These are phyloP conservation scores for Nyleta sp. DNA, from an alignment of 2,888 invertebrate species.

Conservation along the genomic window DNA sequence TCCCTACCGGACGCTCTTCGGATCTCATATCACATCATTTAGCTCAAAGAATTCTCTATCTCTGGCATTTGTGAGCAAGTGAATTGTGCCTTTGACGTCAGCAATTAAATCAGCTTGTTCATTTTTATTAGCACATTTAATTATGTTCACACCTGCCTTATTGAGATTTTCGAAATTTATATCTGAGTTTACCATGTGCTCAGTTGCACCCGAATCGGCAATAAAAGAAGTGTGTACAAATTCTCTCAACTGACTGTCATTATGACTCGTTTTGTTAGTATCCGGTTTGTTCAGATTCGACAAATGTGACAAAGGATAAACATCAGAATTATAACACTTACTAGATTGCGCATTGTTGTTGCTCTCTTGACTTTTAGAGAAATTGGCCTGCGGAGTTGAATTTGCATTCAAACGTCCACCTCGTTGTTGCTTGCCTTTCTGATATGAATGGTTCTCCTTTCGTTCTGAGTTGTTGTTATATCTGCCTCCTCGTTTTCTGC, in stretches of 20 bases:
- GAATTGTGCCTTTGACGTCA: slow-evolving; percentile 6
- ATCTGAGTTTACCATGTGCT: slow-evolving; percentile 5
- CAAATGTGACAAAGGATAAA: too few relatives aligned
- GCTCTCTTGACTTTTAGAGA: neutral
- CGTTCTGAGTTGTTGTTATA: neutral
- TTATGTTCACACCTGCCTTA: neutral
- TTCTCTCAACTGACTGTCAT: too few relatives aligned
- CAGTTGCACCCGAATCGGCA: slow-evolving; percentile 9
- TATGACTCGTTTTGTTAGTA: neutral
- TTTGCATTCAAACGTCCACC: neutral
- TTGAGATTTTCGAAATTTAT: neutral
- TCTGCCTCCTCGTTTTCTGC: neutral
- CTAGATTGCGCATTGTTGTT: too few relatives aligned
- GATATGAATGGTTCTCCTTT: neutral
- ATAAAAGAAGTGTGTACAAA: slow-evolving; percentile 5
- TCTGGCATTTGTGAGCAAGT: slow-evolving; percentile 2
- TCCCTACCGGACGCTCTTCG: too few relatives aligned
- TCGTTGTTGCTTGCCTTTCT: neutral
- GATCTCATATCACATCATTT: slow-evolving; percentile 25
- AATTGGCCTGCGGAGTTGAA: neutral
- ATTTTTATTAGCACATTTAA: slow-evolving; percentile 32
- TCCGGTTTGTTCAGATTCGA: too few relatives aligned
- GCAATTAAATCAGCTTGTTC: slow-evolving; percentile 14
- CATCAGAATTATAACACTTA: too few relatives aligned
- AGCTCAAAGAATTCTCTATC: neutral